Evolutionary conservation across 2,888 invertebrate species (phyloP).

Genomic region (Eristalis pertinax): DNA sequence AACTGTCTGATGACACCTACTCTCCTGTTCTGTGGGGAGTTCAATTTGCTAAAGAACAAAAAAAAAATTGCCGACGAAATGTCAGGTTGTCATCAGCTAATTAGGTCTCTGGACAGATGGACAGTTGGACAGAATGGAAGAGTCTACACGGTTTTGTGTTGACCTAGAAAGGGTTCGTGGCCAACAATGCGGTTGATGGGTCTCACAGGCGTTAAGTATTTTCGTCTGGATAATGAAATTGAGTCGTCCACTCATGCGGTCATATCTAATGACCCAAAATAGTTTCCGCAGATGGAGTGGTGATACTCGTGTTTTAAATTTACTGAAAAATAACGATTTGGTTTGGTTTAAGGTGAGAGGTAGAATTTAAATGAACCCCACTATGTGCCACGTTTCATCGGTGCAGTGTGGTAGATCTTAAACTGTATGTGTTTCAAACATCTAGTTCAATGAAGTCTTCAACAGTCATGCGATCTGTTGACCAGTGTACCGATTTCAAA

Average conservation of each 20-base stretch:
- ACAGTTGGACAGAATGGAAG: neutral
- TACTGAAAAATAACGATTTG: neutral
- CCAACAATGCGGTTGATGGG: neutral
- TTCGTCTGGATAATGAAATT: neutral
- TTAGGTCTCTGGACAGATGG: constrained; percentile 3
- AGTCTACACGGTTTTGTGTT: neutral
- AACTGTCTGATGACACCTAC: constrained; percentile 1
- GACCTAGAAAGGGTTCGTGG: neutral
- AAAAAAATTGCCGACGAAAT: neutral
- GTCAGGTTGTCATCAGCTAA: constrained; percentile 10
- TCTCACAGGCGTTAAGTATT: neutral
- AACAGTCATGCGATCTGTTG: too few species aligned
- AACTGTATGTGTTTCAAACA: too few species aligned
- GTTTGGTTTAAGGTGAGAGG: too few species aligned
- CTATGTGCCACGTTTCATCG: too few species aligned
- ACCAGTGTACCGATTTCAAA: too few species aligned
- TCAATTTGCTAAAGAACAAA: neutral
- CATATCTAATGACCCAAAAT: neutral
- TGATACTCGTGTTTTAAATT: neutral
- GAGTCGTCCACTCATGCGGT: neutral
- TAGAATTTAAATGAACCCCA: too few species aligned
- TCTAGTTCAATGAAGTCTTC: too few species aligned
- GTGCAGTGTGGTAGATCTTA: too few species aligned
- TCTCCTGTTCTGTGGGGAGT: neutral
- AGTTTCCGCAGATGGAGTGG: neutral